phyloP scores from a whole-genome alignment of 2,797 vertebrate species.

The Alfaro cultratus region DNA sequence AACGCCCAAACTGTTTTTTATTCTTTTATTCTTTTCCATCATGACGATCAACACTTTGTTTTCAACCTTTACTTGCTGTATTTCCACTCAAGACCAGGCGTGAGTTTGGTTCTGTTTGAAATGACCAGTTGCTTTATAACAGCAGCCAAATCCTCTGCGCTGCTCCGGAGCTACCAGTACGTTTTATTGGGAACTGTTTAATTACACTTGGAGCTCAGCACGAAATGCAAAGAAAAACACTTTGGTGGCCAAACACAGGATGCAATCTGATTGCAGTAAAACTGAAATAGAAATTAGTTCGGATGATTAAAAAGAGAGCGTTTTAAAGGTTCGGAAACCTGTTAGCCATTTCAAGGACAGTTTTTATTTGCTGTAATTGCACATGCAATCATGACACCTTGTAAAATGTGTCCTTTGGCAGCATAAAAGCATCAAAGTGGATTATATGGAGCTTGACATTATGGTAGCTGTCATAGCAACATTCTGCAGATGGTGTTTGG shows the following conservation, averaged over 20 bases:
- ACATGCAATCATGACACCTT: constrained; percentile 72
- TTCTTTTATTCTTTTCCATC: constrained; percentile 63
- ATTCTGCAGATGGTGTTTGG: constrained; percentile 25
- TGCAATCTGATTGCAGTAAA: constrained; percentile 46
- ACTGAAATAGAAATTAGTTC: constrained; percentile 59
- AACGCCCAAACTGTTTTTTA: constrained; percentile 32
- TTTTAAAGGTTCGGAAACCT: constrained; percentile 59
- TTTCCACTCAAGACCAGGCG: constrained; percentile 29
- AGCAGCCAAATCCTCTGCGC: constrained; percentile 28
- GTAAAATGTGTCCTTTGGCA: constrained; percentile 60
- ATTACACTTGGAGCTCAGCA: constrained; percentile 49
- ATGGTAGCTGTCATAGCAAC: constrained; percentile 50
- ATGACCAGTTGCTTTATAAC: constrained; percentile 37
- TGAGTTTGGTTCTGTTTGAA: constrained; percentile 35
- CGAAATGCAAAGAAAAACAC: constrained; percentile 52
- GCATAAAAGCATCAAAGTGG: constrained; percentile 34
- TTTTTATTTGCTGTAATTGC: constrained; percentile 67
- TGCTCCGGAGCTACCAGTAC: constrained; percentile 21
- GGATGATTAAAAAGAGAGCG: constrained; percentile 44
- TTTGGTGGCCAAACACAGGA: constrained; percentile 59
- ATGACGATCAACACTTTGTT: constrained; percentile 52
- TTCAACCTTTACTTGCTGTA: constrained; percentile 62
- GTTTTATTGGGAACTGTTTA: constrained; percentile 56
- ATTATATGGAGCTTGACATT: constrained; percentile 41
- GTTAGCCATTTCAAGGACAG: constrained; percentile 63